Percentiles rank a stretch among this genome's conserved stretches.
Evolutionary conservation across 2,888 invertebrate species (phyloP).

Genomic region (Arrhopalites spinosus): DNA sequence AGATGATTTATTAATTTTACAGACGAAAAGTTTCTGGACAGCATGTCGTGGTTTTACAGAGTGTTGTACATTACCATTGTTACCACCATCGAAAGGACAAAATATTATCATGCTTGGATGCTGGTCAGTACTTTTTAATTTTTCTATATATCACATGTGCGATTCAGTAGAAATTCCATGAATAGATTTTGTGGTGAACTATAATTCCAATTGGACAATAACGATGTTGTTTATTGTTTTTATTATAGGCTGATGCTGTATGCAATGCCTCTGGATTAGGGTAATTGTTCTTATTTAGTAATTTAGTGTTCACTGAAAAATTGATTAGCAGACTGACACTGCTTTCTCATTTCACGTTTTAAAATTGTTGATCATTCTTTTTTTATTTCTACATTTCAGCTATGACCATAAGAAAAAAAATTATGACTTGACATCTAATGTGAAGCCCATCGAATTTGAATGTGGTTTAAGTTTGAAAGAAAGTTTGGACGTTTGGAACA

Average conservation of each 20-base stretch:
- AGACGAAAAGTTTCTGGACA: constrained; percentile 70
- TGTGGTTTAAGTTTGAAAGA: constrained; percentile 82
- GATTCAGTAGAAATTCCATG: too few relatives aligned
- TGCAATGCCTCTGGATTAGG: constrained; percentile 95
- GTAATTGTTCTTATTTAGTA: too few relatives aligned
- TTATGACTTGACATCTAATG: constrained; percentile 87
- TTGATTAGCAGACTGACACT: too few relatives aligned
- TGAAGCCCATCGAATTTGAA: constrained; percentile 70
- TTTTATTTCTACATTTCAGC: too few relatives aligned
- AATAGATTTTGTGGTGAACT: too few relatives aligned
- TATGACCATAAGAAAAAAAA: constrained; percentile 76
- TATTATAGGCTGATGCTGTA: constrained; percentile 74
- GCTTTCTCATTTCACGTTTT: too few relatives aligned
- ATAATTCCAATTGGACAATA: too few relatives aligned
- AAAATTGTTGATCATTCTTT: too few relatives aligned
- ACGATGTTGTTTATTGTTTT: too few relatives aligned
- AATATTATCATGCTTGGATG: constrained; percentile 97
- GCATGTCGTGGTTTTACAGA: constrained; percentile 67
- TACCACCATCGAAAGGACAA: constrained; percentile 81
- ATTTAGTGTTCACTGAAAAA: too few relatives aligned
- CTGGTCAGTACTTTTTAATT: constrained; percentile 63
- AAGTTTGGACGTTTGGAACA: constrained; percentile 91
- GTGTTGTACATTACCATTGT: constrained; percentile 76
- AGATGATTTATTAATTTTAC: constrained; percentile 54
- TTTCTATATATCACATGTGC: too few relatives aligned